Evolutionary conservation across 2,113 vertebrate genomes (phyloP).

Genomic region (Nothobranchius furzeri): DNA sequence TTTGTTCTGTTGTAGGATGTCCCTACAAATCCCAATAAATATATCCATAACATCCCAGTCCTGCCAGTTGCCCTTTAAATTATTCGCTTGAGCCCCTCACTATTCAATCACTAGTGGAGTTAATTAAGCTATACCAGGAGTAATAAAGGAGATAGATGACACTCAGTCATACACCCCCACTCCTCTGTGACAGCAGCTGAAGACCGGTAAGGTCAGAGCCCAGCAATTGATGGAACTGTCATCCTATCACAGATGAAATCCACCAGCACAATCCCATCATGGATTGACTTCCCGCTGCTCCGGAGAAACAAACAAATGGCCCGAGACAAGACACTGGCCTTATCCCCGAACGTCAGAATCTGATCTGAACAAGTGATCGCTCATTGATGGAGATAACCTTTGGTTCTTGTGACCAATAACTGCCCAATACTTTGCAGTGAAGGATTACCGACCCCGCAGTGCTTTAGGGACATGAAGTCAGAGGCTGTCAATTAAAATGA

Average conservation of each 20-base stretch:
- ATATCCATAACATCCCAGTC: slow-evolving; percentile 49
- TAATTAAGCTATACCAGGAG: slow-evolving; percentile 75
- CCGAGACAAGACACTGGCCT: slow-evolving; percentile 52
- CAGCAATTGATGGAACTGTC: slow-evolving; percentile 76
- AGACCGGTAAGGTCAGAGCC: slow-evolving; percentile 74
- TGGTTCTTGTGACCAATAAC: slow-evolving; percentile 61
- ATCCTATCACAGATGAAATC: slow-evolving; percentile 53
- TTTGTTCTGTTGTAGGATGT: too few species aligned
- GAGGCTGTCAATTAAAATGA: slow-evolving; percentile 34
- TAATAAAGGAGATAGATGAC: slow-evolving; percentile 80
- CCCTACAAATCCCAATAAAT: slow-evolving; percentile 12
- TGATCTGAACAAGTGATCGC: slow-evolving; percentile 60
- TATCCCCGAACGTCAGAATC: slow-evolving; percentile 54
- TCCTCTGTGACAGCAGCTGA: slow-evolving; percentile 63
- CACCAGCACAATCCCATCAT: slow-evolving; percentile 60
- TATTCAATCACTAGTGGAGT: slow-evolving; percentile 68
- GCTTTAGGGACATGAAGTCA: slow-evolving; percentile 47
- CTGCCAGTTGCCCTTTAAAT: slow-evolving; percentile 75
- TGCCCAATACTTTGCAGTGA: slow-evolving; percentile 23
- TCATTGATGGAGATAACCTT: slow-evolving; percentile 64
- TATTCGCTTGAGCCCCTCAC: slow-evolving; percentile 65
- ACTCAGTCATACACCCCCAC: slow-evolving; percentile 33
- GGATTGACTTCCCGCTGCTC: slow-evolving; percentile 49
- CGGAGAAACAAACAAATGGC: slow-evolving; percentile 39
- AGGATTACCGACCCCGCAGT: slow-evolving; percentile 56